Percentiles rank a stretch among this genome's conserved stretches.
phyloP scores from a whole-genome alignment of 2,888 invertebrate species.

The Lepidocyrtoides sp. region DNA sequence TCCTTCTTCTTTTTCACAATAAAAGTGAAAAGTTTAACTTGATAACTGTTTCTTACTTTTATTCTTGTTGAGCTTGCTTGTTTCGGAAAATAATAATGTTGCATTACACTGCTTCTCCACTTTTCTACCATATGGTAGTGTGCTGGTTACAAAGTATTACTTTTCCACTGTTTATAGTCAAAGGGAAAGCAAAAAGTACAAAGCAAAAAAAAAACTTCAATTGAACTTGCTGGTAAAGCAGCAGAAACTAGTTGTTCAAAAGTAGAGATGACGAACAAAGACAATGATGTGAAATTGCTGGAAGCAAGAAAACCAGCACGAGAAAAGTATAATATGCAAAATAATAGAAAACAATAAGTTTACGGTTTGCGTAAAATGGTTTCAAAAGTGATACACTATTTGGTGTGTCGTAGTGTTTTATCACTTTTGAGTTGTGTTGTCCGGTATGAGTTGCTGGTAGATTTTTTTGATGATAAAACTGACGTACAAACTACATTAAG shows the following conservation, averaged over 20 bases:
- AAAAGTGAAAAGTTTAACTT: conserved; percentile 60
- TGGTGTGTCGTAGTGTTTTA: no score
- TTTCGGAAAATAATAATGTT: background rate
- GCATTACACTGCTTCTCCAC: background rate
- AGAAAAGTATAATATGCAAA: background rate
- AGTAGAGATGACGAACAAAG: conserved; percentile 39
- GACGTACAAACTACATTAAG: no score
- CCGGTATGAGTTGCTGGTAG: no score
- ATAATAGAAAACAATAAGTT: conserved; percentile 37
- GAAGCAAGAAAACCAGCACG: conserved; percentile 18
- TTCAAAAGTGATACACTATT: conserved; percentile 12
- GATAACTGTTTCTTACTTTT: conserved; percentile 40
- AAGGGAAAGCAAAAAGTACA: background rate
- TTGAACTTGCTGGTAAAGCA: conserved; percentile 6
- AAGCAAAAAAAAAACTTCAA: conserved; percentile 1
- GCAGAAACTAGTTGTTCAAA: background rate
- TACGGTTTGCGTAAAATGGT: conserved; percentile 16
- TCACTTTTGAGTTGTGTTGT: background rate
- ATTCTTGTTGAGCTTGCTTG: background rate
- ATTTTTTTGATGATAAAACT: no score
- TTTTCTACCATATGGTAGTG: background rate
- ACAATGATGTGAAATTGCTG: conserved; percentile 58
- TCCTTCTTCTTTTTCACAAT: conserved; percentile 44
- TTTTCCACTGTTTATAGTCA: no score
- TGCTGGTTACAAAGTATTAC: background rate